Evolutionary conservation across 1,140 invertebrate genomes (phyloP).

Genomic region (Zaprionus ornatus): DNA sequence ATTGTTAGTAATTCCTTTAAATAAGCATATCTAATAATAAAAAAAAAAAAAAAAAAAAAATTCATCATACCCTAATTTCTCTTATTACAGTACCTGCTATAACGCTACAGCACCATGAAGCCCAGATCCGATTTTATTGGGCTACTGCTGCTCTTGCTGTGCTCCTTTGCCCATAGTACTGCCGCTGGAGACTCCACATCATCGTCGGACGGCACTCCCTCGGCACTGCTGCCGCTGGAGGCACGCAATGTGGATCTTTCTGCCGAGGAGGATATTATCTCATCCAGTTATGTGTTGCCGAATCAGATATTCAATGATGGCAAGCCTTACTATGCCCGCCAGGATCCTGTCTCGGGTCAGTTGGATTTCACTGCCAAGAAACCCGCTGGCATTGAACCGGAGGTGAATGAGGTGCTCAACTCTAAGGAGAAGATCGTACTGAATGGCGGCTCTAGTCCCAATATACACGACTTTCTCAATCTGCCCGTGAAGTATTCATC

Average conservation of each 20-base stretch:
- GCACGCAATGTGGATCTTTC: conserved; percentile 64
- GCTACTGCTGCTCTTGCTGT: conserved; percentile 46
- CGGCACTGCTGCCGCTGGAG: conserved; percentile 66
- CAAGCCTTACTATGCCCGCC: conserved; percentile 88
- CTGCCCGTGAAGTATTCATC: conserved; percentile 88
- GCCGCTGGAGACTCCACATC: background rate
- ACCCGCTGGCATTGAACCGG: conserved; percentile 83
- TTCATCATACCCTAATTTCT: too few species aligned
- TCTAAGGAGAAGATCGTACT: conserved; percentile 76
- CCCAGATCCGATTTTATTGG: conserved; percentile 20
- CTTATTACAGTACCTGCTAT: background rate
- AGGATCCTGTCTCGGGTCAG: conserved; percentile 88
- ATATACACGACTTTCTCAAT: conserved; percentile 89
- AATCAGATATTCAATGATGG: conserved; percentile 87
- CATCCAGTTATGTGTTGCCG: conserved; percentile 75
- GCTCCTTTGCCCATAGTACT: background rate
- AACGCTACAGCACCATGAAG: conserved; percentile 33
- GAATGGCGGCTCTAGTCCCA: conserved; percentile 84
- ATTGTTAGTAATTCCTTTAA: too few species aligned
- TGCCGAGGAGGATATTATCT: conserved; percentile 71
- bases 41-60: too few species aligned
- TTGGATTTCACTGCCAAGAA: conserved; percentile 87
- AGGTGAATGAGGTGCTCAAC: conserved; percentile 75
- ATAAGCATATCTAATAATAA: too few species aligned
- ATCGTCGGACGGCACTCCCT: conserved; percentile 46